Conservation (phyloP, 2,888 invertebrate species). For the Eupithecia exiguata region DNA sequence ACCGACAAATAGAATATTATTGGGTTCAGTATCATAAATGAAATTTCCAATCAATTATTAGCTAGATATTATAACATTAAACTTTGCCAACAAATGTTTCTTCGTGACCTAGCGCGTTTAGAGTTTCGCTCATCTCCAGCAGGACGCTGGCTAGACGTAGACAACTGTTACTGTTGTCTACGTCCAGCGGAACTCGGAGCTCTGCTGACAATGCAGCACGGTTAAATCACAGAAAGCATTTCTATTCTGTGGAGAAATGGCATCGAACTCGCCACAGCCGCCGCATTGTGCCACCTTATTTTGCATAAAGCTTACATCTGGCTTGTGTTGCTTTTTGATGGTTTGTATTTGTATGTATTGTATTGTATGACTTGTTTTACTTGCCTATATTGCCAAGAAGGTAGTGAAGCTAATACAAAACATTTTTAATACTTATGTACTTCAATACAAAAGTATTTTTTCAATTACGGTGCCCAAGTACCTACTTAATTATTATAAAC, state of each 20-base stretch:
- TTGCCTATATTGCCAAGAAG: not conserved
- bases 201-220: conserved; percentile 17
- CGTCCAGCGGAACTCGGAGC: not conserved
- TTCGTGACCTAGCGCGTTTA: not conserved
- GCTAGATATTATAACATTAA: not conserved
- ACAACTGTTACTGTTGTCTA: no score
- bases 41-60: not conserved
- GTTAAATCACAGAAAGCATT: conserved; percentile 12
- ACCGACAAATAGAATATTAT: not conserved
- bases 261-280: conserved; percentile 14
- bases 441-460: not conserved
- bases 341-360: conserved; percentile 5
- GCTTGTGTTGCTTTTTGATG: conserved; percentile 11
- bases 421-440: not conserved
- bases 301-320: conserved; percentile 19
- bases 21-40: not conserved
- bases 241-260: not conserved
- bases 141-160: no score
- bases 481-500: not conserved
- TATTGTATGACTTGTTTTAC: conserved; percentile 4
- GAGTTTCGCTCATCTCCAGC: not conserved
- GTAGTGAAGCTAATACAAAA: not conserved
- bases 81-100: not conserved
- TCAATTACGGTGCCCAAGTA: not conserved
- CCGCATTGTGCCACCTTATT: conserved; percentile 15